Evolutionary conservation across 1,140 invertebrate species (phyloP), one percentile per base, ranked within the genome.

Genomic region (Diabrotica virgifera): DNA sequence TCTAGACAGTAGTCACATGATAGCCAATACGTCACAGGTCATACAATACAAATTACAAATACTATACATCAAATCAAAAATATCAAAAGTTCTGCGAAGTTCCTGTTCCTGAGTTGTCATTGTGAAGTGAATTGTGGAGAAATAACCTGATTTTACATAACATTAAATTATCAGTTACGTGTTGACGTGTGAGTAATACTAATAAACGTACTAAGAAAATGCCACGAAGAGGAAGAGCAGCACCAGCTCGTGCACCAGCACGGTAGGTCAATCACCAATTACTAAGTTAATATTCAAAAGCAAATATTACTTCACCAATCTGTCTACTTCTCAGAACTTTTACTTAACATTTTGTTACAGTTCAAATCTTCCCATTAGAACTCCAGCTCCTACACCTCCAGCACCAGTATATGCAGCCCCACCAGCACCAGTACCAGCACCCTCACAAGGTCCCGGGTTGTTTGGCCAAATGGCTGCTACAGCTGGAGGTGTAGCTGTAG

Each of bases 391-490:
- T n/a, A n/a, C n/a, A n/a, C n/a, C n/a, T n/a, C 79, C 78, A 66
- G 80, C 84, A 35, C 82, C 86, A 35, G 82, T 82, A 53, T 74
- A 80, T 54, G 79, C 83, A 6, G 78, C 77, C 8, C 80, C 82
- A 59, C 81, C 83, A 51, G 78, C 84, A 36, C 77, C 81, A 37
- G 75, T 80, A 13, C 74, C 81, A 38, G 82, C 85, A 10, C 83
- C 85, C 64, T 85, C 90, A n/a, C 86, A 88, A 70, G 83, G 86
- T 46, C 87, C 87, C 6, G 83, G 83, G 7, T 68, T 94, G 52
- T 86, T 95, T 73, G 87, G 85, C 56, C 91, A 96, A 81, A 96
- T 96, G 93, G 93, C 92, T 63, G 92, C 92, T 3, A 95, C 93
- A 6, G 93, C 93, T 74, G 93, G 92, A 59, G 93, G 93, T 72